Evolutionary conservation across 2,888 invertebrate species (phyloP), one percentile per base, ranked within the genome.

Genomic region (Agonopterix alstromeriana): DNA sequence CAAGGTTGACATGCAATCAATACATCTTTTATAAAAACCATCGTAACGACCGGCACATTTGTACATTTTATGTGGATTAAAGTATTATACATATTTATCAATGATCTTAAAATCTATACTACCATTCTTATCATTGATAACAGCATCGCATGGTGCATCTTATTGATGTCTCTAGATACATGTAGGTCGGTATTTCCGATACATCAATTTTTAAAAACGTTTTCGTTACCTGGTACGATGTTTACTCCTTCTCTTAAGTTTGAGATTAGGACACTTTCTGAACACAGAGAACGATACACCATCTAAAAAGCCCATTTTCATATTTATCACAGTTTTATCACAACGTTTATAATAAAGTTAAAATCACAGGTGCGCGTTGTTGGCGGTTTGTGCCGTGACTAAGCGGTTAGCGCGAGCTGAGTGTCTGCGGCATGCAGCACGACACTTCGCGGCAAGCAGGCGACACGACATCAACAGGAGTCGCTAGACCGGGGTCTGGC

Each of bases 211-310:
- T 27, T 27, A 27, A 27, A 27, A 27, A 27, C 27, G 7, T 27
- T 27, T 27, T n/a, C n/a, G n/a, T 64, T 76, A 82, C 82, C 81
- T 82, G 61, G 53, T 57, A 52, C 68, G 61, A 27, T 48, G 46
- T 52, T 67, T 70, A 50, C 52, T 66, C 57, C 62, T 79, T 60
- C 71, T 67, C 57, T 73, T 81, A 9, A 80, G 48, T 61, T 75
- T 81, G 36, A 85, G 65, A 56, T 75, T 82, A 0, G 86, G 85
- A 48, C 86, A 86, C 72, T 76, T 84, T 73, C 81, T 86, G 57
- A 85, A 84, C 63, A 86, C 73, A 35, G 86, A 80, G 51, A 84
- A 82, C 17, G 86, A 76, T 42, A 83, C 67, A 56, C 71, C 69
- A 49, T 70, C 67, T 41, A 86, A 56, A 48, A 85, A 83, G 12